Base-by-base conservation (phyloP, 1,140 invertebrate genomes). In the Eumaeus atala region DNA sequence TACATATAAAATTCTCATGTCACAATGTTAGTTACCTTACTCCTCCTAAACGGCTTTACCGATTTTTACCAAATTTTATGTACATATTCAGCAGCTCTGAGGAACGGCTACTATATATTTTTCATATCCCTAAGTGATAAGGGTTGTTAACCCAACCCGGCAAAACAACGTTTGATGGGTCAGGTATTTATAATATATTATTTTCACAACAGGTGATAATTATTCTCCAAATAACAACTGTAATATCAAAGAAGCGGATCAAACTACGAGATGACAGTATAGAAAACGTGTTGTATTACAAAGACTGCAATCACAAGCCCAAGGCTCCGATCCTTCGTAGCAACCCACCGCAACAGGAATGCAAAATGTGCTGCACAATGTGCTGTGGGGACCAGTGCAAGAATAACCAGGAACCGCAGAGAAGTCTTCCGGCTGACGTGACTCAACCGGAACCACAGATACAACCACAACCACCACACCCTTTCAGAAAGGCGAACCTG, bases 271-370 rank as follows among this genome's bases (percentile, higher is more conserved):
- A 11, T 77, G 79, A 80, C 42, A 83, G 79, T 33, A 77, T 85
- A 28, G 82, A 85, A 40, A 85, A 83, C 35, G 63, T 85, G 0
- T 47, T 85, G 0, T 85, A 83, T 34, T 85, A 76, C 44, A 72
- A 82, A 59, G 79, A 85, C 44, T 85, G 74, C 42, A 73, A 79
- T 35, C 72, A 76, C 28, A 79, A 75, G 47, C 53, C 55, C 0
- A 68, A 62, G 49, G 49, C 58, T 0, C 12, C 56, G 9, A 12
- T 54, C 0, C 14, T 52, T 9, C 34, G 54, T 9, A 10, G 33
- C 48, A 17, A 17, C 18, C 44, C 59, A 3, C 70, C 49, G 0
- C 48, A 49, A 0, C 65, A 68, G 37, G 65, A 72, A 36, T 67
- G 67, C 18, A 72, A 66, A 36, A 68, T 67, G 64, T 66, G 58